Evolutionary conservation across 1,140 invertebrate species (phyloP).

Genomic region (Tribolium castaneum): DNA sequence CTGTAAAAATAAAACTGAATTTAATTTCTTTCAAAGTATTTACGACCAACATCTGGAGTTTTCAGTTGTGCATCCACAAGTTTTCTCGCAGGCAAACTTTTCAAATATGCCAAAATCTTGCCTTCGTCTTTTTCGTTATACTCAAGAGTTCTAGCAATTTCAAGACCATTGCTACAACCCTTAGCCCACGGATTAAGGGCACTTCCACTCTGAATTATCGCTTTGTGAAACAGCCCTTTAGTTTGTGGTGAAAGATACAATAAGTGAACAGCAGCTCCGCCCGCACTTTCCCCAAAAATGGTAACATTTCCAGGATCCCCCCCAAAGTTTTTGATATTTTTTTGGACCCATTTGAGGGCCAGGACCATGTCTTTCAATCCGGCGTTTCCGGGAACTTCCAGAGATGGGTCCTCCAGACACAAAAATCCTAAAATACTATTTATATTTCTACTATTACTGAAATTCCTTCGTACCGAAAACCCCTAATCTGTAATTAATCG

Average conservation of each 20-base stretch:
- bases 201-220: conserved; percentile 71
- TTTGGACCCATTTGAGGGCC: conserved; percentile 69
- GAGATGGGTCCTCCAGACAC: conserved; percentile 56
- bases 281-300: conserved; percentile 67
- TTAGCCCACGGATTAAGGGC: conserved; percentile 55
- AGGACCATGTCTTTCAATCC: conserved; percentile 71
- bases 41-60: conserved; percentile 57
- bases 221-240: conserved; percentile 68
- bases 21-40: conserved; percentile 15
- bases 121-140: conserved; percentile 47
- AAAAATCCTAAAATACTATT: conserved; percentile 47
- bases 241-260: conserved; percentile 45
- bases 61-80: conserved; percentile 60
- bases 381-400: conserved; percentile 68
- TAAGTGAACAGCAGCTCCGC: conserved; percentile 59
- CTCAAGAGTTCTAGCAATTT: conserved; percentile 50
- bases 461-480: conserved; percentile 64
- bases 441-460: not conserved
- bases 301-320: conserved; percentile 62
- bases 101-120: conserved; percentile 55
- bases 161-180: conserved; percentile 18
- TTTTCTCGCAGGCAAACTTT: conserved; percentile 61
- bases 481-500: conserved; percentile 65
- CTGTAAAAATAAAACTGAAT: conserved; percentile 46
- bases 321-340: conserved; percentile 65